These are phyloP conservation scores for Aleiodes leptofemur DNA, from an alignment of 2,888 invertebrate species.

Conservation along the genomic window DNA sequence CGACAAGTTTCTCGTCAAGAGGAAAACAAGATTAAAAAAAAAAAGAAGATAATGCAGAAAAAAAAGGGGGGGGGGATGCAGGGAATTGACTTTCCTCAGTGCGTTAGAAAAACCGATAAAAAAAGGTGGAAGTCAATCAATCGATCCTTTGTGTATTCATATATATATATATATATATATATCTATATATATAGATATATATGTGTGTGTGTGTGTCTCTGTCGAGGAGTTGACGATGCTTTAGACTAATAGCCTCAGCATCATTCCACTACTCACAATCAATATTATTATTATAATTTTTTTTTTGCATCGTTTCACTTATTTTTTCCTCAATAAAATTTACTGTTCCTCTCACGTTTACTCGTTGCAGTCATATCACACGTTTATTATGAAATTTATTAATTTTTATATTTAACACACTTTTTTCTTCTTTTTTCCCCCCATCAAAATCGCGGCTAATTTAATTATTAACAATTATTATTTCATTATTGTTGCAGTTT, in stretches of 20 bases:
- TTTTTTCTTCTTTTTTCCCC: conserved; percentile 2
- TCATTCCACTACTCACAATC: conserved; percentile 5
- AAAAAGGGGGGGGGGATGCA: background rate
- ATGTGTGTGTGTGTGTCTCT: too few species aligned
- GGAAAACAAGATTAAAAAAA: background rate
- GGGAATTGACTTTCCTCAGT: background rate
- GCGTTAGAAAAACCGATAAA: conserved; percentile 1
- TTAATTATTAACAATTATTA: conserved; percentile 25
- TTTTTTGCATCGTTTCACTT: background rate
- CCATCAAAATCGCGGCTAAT: background rate
- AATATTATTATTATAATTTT: background rate
- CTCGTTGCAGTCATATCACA: conserved; percentile 5
- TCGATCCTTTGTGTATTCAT: conserved; percentile 18
- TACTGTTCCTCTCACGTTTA: background rate
- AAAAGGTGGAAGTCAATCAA: conserved; percentile 43
- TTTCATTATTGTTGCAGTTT: conserved; percentile 40
- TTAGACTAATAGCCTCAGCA: conserved; percentile 37
- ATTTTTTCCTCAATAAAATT: conserved; percentile 9
- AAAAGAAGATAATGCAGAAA: conserved; percentile 1
- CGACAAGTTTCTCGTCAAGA: conserved; percentile 19
- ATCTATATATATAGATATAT: too few species aligned
- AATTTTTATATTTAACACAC: background rate
- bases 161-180: too few species aligned
- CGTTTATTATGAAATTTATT: conserved; percentile 13
- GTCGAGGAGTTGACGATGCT: conserved; percentile 30